phyloP scores from a whole-genome alignment of 2,888 invertebrate species.

The Trissolcus brochymenae region DNA sequence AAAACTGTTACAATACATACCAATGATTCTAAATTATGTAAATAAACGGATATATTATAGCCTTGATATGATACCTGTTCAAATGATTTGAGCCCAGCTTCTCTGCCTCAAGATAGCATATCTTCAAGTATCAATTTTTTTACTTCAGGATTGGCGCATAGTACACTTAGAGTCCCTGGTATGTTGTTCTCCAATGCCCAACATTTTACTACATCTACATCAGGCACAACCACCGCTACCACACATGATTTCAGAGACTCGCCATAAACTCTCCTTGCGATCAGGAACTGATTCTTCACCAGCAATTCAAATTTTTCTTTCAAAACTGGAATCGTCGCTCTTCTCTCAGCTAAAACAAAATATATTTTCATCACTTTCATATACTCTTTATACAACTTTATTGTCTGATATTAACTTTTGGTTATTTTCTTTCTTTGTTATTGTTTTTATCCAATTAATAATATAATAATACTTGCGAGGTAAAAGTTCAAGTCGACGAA shows the following conservation, averaged over 20 bases:
- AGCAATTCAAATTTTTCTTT: conserved; percentile 82
- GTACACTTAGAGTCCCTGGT: conserved; percentile 89
- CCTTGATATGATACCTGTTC: conserved; percentile 89
- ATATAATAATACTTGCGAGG: conserved; percentile 65
- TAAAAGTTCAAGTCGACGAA: conserved; percentile 64
- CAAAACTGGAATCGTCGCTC: conserved; percentile 63
- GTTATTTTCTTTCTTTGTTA: too few relatives aligned
- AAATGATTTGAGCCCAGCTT: conserved; percentile 94
- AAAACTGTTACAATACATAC: too few relatives aligned
- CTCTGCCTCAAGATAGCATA: conserved; percentile 91
- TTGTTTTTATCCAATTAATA: too few relatives aligned
- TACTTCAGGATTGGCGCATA: conserved; percentile 91
- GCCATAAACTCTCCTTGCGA: too few relatives aligned
- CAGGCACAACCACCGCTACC: conserved; percentile 96
- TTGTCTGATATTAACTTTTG: too few relatives aligned
- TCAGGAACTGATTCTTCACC: conserved; percentile 87
- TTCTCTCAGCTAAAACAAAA: conserved; percentile 61
- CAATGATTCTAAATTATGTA: not conserved
- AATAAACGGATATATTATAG: not conserved
- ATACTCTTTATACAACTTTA: too few relatives aligned
- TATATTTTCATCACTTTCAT: not conserved
- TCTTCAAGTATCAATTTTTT: conserved; percentile 93
- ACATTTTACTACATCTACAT: conserved; percentile 93
- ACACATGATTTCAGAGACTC: conserved; percentile 97
- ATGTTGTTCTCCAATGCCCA: conserved; percentile 93